Evolutionary conservation across 2,888 invertebrate genomes (phyloP).

Genomic region (Caenorhabditis imperialis): DNA sequence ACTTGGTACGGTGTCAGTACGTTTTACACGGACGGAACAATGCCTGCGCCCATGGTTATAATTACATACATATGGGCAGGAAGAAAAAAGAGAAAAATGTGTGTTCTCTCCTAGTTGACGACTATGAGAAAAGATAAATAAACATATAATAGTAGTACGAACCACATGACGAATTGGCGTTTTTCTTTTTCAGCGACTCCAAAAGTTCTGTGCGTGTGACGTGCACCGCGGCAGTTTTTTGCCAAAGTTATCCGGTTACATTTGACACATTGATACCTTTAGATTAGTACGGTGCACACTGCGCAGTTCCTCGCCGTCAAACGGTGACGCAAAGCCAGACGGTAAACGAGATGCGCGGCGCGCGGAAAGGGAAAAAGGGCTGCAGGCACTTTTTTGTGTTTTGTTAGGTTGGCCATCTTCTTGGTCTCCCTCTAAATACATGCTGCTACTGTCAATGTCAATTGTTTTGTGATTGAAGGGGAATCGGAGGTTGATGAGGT

Average conservation of each 20-base stretch:
- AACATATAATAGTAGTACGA: constrained; percentile 40
- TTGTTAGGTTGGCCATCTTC: constrained; percentile 32
- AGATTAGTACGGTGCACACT: constrained; percentile 3
- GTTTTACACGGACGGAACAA: constrained; percentile 15
- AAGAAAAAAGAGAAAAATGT: constrained; percentile 21
- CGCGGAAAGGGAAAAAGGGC: constrained; percentile 5
- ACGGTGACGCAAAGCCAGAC: constrained; percentile 47
- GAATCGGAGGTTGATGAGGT: constrained; percentile 41
- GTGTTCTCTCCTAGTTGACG: constrained; percentile 19
- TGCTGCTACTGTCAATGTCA: constrained; percentile 44
- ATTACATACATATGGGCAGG: constrained; percentile 40
- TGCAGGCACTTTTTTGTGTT: constrained; percentile 39
- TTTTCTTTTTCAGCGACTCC: no score
- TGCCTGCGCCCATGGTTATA: constrained; percentile 21
- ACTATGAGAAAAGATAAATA: constrained; percentile 22
- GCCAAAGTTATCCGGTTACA: constrained; percentile 43
- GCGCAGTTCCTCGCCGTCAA: not conserved
- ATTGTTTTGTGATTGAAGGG: constrained; percentile 36
- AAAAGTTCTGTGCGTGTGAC: constrained; percentile 12
- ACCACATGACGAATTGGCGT: no score
- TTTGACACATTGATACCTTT: constrained; percentile 41
- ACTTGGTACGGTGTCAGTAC: no score
- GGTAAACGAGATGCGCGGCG: constrained; percentile 36
- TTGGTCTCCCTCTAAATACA: constrained; percentile 1
- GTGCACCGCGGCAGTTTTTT: constrained; percentile 4